phyloP scores from a whole-genome alignment of 2,113 vertebrate species.

The Anhinga rufa region DNA sequence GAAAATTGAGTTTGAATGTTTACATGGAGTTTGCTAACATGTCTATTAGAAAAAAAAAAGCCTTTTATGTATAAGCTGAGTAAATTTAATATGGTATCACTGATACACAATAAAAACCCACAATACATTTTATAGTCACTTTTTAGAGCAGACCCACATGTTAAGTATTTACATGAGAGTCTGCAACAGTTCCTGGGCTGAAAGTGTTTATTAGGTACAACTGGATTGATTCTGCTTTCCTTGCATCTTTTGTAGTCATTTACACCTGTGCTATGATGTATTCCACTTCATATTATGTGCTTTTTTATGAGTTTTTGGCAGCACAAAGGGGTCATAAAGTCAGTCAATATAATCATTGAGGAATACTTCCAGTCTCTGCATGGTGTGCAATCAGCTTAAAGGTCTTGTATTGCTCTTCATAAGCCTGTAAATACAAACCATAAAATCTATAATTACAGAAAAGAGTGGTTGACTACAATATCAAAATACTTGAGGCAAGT shows the following conservation, averaged over 20 bases:
- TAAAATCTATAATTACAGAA: constrained; percentile 24
- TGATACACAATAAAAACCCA: neutral
- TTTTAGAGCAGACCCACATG: constrained; percentile 27
- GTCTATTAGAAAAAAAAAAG: neutral
- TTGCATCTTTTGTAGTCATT: constrained; percentile 45
- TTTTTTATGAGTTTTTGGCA: constrained; percentile 19
- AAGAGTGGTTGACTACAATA: neutral
- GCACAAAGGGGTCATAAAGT: constrained; percentile 31
- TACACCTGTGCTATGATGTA: constrained; percentile 29
- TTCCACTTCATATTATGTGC: constrained; percentile 7
- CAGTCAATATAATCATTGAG: constrained; percentile 24
- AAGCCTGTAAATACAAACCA: constrained; percentile 21
- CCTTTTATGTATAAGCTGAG: neutral
- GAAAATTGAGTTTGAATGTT: neutral
- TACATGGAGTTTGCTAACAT: neutral
- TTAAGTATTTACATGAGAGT: neutral
- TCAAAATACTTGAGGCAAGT: neutral
- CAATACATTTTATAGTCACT: constrained; percentile 20
- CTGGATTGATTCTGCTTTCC: constrained; percentile 2
- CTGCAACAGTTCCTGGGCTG: constrained; percentile 40
- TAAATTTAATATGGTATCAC: neutral
- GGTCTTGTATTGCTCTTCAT: constrained; percentile 28
- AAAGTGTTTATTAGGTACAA: constrained; percentile 27
- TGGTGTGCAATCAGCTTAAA: constrained; percentile 13
- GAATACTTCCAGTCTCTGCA: neutral